These are phyloP conservation scores for Mechanitis mazaeus DNA, from an alignment of 2,888 invertebrate species.

Conservation along the genomic window DNA sequence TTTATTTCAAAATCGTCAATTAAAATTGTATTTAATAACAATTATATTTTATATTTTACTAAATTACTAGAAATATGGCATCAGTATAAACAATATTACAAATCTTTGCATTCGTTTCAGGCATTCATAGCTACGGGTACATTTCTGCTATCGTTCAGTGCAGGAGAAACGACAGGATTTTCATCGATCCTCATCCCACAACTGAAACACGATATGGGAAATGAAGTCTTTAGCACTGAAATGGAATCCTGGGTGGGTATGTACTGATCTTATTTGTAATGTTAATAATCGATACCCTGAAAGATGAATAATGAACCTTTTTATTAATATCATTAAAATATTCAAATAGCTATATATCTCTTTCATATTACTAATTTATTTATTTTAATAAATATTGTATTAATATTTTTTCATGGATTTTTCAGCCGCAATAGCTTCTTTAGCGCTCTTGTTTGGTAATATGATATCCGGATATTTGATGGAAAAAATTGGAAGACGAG, in stretches of 20 bases:
- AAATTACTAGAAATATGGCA: too few relatives aligned
- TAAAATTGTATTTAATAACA: too few relatives aligned
- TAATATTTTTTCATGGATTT: constrained; percentile 30
- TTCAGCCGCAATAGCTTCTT: constrained; percentile 78
- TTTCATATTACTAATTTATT: too few relatives aligned
- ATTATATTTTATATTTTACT: too few relatives aligned
- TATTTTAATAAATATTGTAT: too few relatives aligned
- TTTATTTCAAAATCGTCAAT: too few relatives aligned
- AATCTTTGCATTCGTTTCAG: constrained; percentile 46
- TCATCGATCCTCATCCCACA: constrained; percentile 81
- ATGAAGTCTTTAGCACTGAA: constrained; percentile 61
- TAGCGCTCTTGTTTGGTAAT: constrained; percentile 79
- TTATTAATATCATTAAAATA: too few relatives aligned
- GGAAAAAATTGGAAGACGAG: constrained; percentile 77
- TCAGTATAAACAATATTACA: too few relatives aligned
- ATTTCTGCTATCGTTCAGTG: constrained; percentile 71
- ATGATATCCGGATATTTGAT: constrained; percentile 77
- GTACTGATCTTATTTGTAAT: constrained; percentile 34
- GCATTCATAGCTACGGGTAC: constrained; percentile 72
- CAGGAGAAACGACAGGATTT: constrained; percentile 79
- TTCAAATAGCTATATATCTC: too few relatives aligned
- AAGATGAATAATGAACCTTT: too few relatives aligned
- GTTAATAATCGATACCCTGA: not conserved
- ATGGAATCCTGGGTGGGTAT: constrained; percentile 80
- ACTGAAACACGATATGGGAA: constrained; percentile 55